Evolutionary conservation across 2,888 invertebrate genomes (phyloP).

Genomic region (Melanargia galathea): DNA sequence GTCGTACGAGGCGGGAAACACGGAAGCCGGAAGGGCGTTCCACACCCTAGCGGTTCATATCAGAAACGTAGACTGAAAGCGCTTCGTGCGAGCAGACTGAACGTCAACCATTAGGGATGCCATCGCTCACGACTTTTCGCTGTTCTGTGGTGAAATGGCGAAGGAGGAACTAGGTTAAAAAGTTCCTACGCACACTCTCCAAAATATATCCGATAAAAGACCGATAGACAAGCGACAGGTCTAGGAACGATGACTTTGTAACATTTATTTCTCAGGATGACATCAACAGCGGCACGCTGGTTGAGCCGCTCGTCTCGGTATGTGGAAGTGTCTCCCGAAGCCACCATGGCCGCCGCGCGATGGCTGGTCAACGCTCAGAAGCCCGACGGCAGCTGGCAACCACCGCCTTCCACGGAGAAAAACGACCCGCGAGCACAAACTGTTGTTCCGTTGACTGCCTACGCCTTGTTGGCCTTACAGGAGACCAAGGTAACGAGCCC

Average conservation of each 20-base stretch:
- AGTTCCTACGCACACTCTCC: no score
- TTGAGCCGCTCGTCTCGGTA: slow-evolving; percentile 64
- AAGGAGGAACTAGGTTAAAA: no score
- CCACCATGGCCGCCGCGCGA: slow-evolving; percentile 81
- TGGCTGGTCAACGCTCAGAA: slow-evolving; percentile 90
- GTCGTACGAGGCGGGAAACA: no score
- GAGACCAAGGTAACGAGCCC: slow-evolving; percentile 78
- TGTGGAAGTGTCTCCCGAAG: slow-evolving; percentile 60
- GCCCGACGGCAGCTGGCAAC: slow-evolving; percentile 89
- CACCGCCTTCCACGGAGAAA: slow-evolving; percentile 80
- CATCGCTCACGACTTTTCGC: no score
- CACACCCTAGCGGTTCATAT: no score
- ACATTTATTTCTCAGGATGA: slow-evolving; percentile 61
- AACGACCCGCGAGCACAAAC: slow-evolving; percentile 68
- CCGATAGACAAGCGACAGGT: no score
- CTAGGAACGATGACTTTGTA: background rate
- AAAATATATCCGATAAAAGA: no score
- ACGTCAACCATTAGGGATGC: no score
- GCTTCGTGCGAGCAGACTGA: no score
- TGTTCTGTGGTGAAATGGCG: no score
- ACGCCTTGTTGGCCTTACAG: slow-evolving; percentile 88
- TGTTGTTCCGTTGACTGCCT: slow-evolving; percentile 88
- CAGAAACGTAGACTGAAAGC: no score
- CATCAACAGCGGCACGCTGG: slow-evolving; percentile 69
- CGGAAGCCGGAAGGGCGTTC: no score